Base-by-base conservation (phyloP, 2,888 invertebrate genomes). In the Branchellion lobata region DNA sequence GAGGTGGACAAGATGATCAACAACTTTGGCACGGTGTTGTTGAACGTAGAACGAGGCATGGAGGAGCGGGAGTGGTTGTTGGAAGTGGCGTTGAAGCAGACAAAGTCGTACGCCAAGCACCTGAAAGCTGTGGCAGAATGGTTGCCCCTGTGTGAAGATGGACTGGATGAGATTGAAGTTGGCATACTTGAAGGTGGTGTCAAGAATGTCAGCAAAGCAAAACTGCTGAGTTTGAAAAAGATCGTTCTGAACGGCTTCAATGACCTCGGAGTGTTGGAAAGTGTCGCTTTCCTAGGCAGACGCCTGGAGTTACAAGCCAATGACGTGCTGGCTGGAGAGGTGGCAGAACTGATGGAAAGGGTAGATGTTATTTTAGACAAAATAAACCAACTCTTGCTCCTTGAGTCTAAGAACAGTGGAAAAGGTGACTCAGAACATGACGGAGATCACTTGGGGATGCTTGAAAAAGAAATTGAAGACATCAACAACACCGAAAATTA, bases 61-160 rank as follows among this genome's bases (percentile, higher is more conserved):
- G 31, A 47, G 1, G 36, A 34, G 2, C 31, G 77, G 11, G 34
- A 29, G 2, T 57, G 31, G 36, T 27, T 51, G 18, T 33, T 77
- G 29, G 36, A 65, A 11, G 65, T 18, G n/a, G 77, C 77, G n/a
- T 14, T 31, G 36, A 24, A 33, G 21, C 5, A 34, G 65, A 77
- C 34, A 11, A 24, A 21, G 24, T 51, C 14, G 65, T 77, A 77
- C 65, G 65, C 18, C 11, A 27, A 77, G 21, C 31, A 36, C 1
- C n/a, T 77, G 34, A 34, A 34, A 36, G 57, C n/a, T 18, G 65
- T 77, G 14, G 61, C 77, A 1, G 33, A 24, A 0, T 77, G 77
- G 77, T n/a, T 77, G 40, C 77, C 77, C 14, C 1, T 5, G 1
- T 33, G 31, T 1, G 77, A 77, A 33, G 34, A 61, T 11, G 53